Evolutionary conservation across 2,888 invertebrate genomes (phyloP).

Genomic region (Caprella mutica): DNA sequence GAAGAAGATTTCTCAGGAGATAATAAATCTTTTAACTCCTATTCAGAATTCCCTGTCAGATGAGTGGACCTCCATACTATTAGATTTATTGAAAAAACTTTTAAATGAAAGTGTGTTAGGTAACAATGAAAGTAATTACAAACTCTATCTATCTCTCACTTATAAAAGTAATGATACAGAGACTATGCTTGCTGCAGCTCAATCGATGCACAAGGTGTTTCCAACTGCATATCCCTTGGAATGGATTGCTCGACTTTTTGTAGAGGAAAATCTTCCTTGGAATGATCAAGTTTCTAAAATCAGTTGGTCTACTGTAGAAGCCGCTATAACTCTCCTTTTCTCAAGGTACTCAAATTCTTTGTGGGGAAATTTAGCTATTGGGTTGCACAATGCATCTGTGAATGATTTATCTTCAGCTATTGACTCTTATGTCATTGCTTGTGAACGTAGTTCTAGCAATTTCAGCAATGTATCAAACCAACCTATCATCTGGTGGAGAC

Average conservation of each 20-base stretch:
- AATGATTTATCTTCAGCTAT: background rate
- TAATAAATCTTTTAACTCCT: background rate
- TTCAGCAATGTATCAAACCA: conserved; percentile 1
- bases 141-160: conserved; percentile 17
- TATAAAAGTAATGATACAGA: conserved; percentile 10
- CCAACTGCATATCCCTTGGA: conserved; percentile 29
- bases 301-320: conserved; percentile 2
- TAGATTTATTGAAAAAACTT: conserved; percentile 17
- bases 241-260: conserved; percentile 31
- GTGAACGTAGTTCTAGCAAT: background rate
- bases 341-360: conserved; percentile 16
- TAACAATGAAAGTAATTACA: conserved; percentile 29
- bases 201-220: conserved; percentile 19
- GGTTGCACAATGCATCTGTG: conserved; percentile 6
- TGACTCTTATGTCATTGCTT: conserved; percentile 4
- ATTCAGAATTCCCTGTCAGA: background rate
- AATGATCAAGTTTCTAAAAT: background rate
- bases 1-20: background rate
- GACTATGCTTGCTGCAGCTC: conserved; percentile 14
- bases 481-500: conserved; percentile 15
- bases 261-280: conserved; percentile 6
- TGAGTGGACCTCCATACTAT: conserved; percentile 9
- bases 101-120: conserved; percentile 28
- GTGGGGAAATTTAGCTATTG: conserved; percentile 31
- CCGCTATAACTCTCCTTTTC: background rate